A percentile compares a stretch with the other conserved stretches of the same genome.
Evolutionary conservation across 1,140 invertebrate genomes (phyloP).

Genomic region (Piezodorus guildinii): DNA sequence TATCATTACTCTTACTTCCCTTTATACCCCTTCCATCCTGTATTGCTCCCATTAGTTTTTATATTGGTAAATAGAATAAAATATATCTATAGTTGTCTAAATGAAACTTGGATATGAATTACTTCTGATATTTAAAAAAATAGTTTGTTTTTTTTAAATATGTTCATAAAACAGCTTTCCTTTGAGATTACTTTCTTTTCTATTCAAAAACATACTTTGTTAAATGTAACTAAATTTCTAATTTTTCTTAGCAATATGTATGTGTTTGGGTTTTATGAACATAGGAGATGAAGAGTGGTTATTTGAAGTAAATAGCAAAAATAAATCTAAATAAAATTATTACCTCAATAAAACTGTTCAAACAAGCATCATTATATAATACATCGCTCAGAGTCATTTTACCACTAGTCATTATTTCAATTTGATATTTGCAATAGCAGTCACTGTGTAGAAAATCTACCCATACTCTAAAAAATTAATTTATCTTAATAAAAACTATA

Average conservation of each 20-base stretch:
- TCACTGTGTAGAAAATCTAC: slow-evolving; percentile 61
- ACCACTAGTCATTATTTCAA: slow-evolving; percentile 71
- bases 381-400: slow-evolving; percentile 71
- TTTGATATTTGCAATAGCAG: slow-evolving; percentile 80
- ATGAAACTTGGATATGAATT: no score
- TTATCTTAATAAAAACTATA: no score
- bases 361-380: slow-evolving; percentile 74
- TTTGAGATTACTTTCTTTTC: no score
- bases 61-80: no score
- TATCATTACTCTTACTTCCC: no score
- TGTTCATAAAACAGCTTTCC: no score
- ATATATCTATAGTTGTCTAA: no score
- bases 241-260: background rate
- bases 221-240: background rate
- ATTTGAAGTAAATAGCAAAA: slow-evolving; percentile 4
- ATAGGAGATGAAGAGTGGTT: background rate
- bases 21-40: no score
- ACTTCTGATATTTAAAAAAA: no score
- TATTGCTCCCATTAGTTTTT: no score
- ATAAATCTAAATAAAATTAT: background rate
- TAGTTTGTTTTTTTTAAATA: no score
- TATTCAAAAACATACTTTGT: background rate
- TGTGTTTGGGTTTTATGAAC: no score
- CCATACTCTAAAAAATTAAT: slow-evolving; percentile 27
- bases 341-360: slow-evolving; percentile 89